Conservation (phyloP, 2,113 vertebrate species). For the Rhabdornis inornatus region DNA sequence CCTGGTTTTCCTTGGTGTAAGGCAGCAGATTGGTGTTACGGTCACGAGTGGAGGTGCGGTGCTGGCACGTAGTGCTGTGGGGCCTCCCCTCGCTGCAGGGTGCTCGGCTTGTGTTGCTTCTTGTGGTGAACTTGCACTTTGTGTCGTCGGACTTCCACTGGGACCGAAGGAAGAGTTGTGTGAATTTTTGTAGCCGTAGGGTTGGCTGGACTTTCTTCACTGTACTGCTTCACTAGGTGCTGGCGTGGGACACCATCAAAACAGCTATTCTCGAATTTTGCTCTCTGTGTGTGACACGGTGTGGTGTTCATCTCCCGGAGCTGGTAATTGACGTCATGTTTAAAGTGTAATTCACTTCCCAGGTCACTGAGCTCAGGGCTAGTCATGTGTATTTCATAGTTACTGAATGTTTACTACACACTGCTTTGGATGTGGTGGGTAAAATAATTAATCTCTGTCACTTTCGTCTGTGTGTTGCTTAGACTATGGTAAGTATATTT, state of each 20-base stretch:
- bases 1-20: accelerated
- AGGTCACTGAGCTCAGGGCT: not conserved
- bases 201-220: accelerated
- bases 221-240: accelerated
- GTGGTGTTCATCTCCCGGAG: too few relatives aligned
- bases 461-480: not conserved
- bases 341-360: not conserved
- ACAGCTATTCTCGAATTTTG: not conserved
- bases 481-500: not conserved
- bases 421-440: not conserved
- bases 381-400: accelerated
- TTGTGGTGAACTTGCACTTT: accelerated
- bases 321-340: not conserved
- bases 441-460: accelerated
- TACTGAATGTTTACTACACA: accelerated
- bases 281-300: accelerated
- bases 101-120: too few relatives aligned
- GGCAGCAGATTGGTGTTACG: not conserved
- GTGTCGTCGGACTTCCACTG: accelerated
- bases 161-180: accelerated
- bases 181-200: accelerated
- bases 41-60: not conserved
- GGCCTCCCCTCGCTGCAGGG: not conserved
- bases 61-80: not conserved
- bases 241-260: not conserved